A percentile compares a stretch with the other conserved stretches of the same genome.
Evolutionary conservation across 2,888 invertebrate genomes (phyloP).

Genomic region (Zelleria hepariella): DNA sequence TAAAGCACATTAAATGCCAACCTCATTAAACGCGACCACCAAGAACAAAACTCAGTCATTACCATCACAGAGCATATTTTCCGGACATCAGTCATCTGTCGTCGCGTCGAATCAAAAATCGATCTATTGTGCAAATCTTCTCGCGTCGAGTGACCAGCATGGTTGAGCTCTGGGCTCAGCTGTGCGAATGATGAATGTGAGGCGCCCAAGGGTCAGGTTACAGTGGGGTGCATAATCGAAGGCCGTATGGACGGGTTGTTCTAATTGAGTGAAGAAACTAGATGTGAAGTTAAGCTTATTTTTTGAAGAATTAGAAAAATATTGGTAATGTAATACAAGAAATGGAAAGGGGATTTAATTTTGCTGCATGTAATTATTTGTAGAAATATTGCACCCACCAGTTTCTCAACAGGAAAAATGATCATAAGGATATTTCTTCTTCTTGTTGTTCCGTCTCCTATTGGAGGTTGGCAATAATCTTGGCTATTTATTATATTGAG

Average conservation of each 20-base stretch:
- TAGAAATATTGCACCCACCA: no score
- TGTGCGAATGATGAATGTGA: background rate
- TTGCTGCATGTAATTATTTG: no score
- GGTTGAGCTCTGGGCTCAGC: background rate
- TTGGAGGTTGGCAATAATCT: no score
- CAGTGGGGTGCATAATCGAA: slow-evolving; percentile 4
- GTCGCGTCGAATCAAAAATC: slow-evolving; percentile 9
- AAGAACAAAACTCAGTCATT: background rate
- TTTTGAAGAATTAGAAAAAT: no score
- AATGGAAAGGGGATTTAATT: no score
- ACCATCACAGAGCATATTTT: slow-evolving; percentile 8
- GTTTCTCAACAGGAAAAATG: no score
- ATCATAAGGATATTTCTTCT: no score
- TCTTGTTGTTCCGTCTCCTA: no score
- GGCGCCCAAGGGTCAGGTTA: background rate
- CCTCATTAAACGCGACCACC: background rate
- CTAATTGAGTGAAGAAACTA: background rate
- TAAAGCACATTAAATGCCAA: background rate
- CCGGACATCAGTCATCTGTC: slow-evolving; percentile 23
- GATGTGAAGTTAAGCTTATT: no score
- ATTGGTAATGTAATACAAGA: no score
- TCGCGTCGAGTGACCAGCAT: background rate
- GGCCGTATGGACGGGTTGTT: slow-evolving; percentile 6
- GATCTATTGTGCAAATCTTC: slow-evolving; percentile 16
- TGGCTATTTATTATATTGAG: no score